A percentile compares a stretch with the other conserved stretches of the same genome.
Conservation (phyloP, 1,140 invertebrate genomes). For the Scaptomyza montana region DNA sequence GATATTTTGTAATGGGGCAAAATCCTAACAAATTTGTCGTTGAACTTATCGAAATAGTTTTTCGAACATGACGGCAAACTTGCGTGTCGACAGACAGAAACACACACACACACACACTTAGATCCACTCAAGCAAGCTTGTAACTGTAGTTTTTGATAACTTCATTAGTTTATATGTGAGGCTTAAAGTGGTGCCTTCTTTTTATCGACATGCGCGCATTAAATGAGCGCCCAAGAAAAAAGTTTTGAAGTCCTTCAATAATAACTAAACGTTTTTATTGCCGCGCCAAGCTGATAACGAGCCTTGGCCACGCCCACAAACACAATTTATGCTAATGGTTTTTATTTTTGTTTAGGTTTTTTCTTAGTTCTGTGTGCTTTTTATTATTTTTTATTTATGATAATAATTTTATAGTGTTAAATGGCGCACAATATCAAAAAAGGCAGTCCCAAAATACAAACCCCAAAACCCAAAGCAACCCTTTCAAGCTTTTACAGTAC, state of each 20-base stretch:
- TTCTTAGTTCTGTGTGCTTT: conserved; percentile 3
- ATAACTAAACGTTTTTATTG: conserved; percentile 79
- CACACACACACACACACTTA: background rate
- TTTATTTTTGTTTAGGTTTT: background rate
- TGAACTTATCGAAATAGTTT: conserved; percentile 77
- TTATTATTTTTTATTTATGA: conserved; percentile 47
- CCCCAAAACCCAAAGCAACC: conserved; percentile 42
- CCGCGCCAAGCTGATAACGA: conserved; percentile 69
- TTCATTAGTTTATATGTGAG: conserved; percentile 55
- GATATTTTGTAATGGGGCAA: conserved; percentile 43
- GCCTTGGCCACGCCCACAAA: conserved; percentile 16
- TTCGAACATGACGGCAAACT: conserved; percentile 64
- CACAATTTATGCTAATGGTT: conserved; percentile 70
- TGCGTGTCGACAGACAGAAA: conserved; percentile 55
- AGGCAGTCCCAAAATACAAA: conserved; percentile 23
- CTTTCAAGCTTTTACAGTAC: conserved; percentile 71
- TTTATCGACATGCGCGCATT: conserved; percentile 63
- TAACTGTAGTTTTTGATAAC: conserved; percentile 63
- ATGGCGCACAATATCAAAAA: conserved; percentile 48
- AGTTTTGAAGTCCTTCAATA: conserved; percentile 57
- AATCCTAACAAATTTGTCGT: conserved; percentile 67
- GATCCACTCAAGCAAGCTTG: conserved; percentile 42
- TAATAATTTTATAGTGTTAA: conserved; percentile 82
- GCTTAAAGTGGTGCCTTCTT: background rate
- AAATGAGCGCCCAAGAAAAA: conserved; percentile 27